Evolutionary conservation across 2,113 vertebrate species (phyloP), one percentile per base, ranked within the genome.

Genomic region (Ceuthmochares aereus): DNA sequence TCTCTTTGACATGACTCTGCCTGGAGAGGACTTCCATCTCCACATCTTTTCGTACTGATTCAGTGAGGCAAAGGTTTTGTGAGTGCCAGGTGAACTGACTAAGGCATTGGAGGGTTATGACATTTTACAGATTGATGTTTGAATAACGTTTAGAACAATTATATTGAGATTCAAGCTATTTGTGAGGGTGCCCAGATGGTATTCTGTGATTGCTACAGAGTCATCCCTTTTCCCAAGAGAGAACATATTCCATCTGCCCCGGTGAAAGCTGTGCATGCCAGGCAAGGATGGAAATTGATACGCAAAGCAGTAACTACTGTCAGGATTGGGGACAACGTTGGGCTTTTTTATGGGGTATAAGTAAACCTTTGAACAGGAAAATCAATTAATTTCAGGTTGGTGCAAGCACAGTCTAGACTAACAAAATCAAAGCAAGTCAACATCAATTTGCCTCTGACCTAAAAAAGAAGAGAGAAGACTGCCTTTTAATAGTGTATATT

Each of bases 381-480:
- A 89, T 42, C 36, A 72, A 89, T 81, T 73, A 49, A 91, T 82
- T 93, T 94, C 73, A 79, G 55, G 60, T 74, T 90, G 81, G 10
- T 79, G 22, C 67, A 90, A 94, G 55, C 37, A 90, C 62, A 90
- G 69, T 51, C 93, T 93, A 96, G 47, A 74, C 85, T 54, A 89
- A 87, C 69, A 87, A 84, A 96, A 96, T 91, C 87, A 94, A 95
- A 96, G 62, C 56, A 91, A 90, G 43, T 79, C 90, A 94, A 73
- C 79, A 73, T 81, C 37, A 82, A n/a, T 96, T 95, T 94, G 52
- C 78, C 54, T 93, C 68, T 90, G 93, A 96, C 82, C 75, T 87
- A 84, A 89, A 91, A 89, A 96, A 79, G 56, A 91, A 75, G 68
- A 92, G 49, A 75, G 64, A 85, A 14, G 8, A 42, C 27, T 94